Evolutionary conservation across 1,140 invertebrate species (phyloP).

Genomic region (Heliconius melpomene): DNA sequence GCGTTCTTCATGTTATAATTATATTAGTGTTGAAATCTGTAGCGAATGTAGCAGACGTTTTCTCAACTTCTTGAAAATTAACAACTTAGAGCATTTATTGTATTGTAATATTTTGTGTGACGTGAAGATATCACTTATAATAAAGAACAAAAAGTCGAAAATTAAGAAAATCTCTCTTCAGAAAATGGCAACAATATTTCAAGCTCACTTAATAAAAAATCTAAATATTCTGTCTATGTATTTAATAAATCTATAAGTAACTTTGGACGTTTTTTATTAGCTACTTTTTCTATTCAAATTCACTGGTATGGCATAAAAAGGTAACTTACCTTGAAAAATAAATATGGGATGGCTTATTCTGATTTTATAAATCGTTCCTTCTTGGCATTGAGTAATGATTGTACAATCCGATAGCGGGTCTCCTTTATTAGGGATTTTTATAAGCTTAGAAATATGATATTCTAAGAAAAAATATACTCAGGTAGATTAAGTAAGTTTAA

Average conservation of each 20-base stretch:
- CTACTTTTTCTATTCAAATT: neutral
- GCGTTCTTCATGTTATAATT: neutral
- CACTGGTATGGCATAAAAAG: neutral
- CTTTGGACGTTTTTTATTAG: neutral
- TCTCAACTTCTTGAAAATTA: neutral
- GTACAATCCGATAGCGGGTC: constrained; percentile 19
- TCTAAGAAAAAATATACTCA: neutral
- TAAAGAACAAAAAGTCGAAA: too few species aligned
- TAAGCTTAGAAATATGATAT: constrained; percentile 10
- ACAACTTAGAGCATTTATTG: neutral
- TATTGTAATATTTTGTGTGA: neutral
- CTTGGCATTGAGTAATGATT: constrained; percentile 30
- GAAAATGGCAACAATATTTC: too few species aligned
- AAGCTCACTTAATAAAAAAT: too few species aligned
- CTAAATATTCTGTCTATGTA: neutral
- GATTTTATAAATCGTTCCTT: constrained; percentile 24
- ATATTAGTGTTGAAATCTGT: neutral
- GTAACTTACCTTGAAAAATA: constrained; percentile 19
- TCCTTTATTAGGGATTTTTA: constrained; percentile 16
- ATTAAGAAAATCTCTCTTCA: too few species aligned
- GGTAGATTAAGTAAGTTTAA: neutral
- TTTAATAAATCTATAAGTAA: neutral
- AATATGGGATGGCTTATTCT: constrained; percentile 16
- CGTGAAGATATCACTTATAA: too few species aligned
- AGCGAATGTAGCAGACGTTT: neutral